phyloP scores from a whole-genome alignment of 2,797 vertebrate genomes.

The Alauda arvensis region DNA sequence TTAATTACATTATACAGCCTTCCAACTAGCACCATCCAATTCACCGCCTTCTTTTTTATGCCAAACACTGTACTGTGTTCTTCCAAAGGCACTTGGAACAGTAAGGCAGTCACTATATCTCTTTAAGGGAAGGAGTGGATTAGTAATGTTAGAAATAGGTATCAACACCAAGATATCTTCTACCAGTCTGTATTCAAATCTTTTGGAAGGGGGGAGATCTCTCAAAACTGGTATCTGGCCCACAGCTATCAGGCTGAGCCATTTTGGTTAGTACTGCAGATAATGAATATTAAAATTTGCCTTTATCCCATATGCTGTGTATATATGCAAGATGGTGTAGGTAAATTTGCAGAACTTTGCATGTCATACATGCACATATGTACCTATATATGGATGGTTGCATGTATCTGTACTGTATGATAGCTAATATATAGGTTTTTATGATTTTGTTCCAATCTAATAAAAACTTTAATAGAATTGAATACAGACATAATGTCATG shows the following conservation, averaged over 20 bases:
- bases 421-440: neutral
- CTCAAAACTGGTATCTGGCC: neutral
- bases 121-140: neutral
- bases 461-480: neutral
- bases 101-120: neutral
- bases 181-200: neutral
- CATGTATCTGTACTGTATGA: neutral
- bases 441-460: neutral
- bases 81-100: neutral
- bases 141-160: neutral
- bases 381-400: neutral
- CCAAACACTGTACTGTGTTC: neutral
- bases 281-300: neutral
- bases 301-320: neutral
- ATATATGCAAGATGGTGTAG: neutral
- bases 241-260: neutral
- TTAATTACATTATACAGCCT: neutral
- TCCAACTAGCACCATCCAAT: accelerated
- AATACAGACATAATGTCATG: neutral
- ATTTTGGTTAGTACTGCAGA: neutral
- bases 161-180: neutral
- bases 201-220: accelerated
- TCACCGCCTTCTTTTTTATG: neutral
- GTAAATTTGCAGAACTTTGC: neutral
- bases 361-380: neutral